Evolutionary conservation across 2,113 vertebrate genomes (phyloP).

Genomic region (Aspiorhynchus laticeps): DNA sequence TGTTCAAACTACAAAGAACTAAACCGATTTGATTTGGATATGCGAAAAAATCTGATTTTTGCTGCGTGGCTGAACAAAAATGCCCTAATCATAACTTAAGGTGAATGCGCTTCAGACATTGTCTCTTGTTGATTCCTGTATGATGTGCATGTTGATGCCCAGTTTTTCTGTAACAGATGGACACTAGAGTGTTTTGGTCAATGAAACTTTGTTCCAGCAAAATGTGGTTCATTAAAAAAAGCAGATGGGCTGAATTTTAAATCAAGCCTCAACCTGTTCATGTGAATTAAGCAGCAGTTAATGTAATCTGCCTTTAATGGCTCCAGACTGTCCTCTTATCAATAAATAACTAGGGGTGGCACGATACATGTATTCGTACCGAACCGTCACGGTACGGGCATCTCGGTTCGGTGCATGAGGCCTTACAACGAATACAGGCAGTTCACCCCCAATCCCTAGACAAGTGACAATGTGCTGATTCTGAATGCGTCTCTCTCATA

Average conservation of each 20-base stretch:
- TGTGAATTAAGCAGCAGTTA: conserved; percentile 18
- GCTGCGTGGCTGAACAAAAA: conserved; percentile 1
- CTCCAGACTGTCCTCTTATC: not conserved
- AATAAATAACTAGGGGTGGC: conserved; percentile 23
- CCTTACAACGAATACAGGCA: no score
- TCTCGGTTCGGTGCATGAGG: no score
- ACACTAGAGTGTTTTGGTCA: conserved; percentile 20
- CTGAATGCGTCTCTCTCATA: no score
- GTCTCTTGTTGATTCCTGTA: not conserved
- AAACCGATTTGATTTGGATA: not conserved
- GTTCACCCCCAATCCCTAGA: no score
- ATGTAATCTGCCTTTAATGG: conserved; percentile 2
- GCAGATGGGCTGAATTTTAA: conserved; percentile 43
- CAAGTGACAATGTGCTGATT: no score
- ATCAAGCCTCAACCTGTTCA: conserved; percentile 43
- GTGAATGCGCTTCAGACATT: not conserved
- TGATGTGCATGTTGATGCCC: not conserved
- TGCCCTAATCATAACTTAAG: not conserved
- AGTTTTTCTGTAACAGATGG: not conserved
- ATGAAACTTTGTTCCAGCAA: conserved; percentile 8
- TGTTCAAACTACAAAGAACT: not conserved
- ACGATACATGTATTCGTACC: no score
- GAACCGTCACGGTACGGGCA: no score
- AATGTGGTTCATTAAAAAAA: conserved; percentile 41
- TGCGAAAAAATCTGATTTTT: not conserved